phyloP scores from a whole-genome alignment of 2,113 vertebrate species.

The Zootoca vivipara region DNA sequence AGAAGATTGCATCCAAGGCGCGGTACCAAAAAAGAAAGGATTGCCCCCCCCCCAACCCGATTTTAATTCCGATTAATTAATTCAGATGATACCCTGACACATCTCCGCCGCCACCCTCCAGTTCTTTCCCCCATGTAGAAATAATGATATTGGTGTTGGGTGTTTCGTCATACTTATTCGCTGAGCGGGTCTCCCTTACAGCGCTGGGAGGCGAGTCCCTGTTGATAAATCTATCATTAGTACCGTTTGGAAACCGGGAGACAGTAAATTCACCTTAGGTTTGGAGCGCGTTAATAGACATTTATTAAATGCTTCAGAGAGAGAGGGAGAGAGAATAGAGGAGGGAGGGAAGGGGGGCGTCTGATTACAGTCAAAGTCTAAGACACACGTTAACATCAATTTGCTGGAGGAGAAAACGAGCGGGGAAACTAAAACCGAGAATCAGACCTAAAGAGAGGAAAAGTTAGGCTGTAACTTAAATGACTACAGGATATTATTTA shows the following conservation, averaged over 20 bases:
- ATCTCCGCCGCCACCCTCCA: not conserved
- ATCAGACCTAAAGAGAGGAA: conserved; percentile 36
- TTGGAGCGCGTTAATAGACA: conserved; percentile 87
- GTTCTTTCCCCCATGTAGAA: conserved; percentile 42
- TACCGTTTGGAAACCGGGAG: conserved; percentile 79
- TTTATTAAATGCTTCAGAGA: conserved; percentile 89
- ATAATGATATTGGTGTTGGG: conserved; percentile 76
- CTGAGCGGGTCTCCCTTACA: conserved; percentile 77
- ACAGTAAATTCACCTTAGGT: conserved; percentile 87
- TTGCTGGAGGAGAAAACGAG: conserved; percentile 64
- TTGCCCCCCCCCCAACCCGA: not conserved
- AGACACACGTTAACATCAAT: conserved; percentile 82
- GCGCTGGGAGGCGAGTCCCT: conserved; percentile 80
- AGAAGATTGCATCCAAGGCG: not conserved
- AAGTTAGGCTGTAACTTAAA: conserved; percentile 39
- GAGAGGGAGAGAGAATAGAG: conserved; percentile 78
- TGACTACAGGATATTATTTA: not conserved
- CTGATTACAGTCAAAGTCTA: conserved; percentile 84
- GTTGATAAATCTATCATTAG: conserved; percentile 85
- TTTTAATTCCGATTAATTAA: conserved; percentile 36
- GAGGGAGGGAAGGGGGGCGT: conserved; percentile 82
- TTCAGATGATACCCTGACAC: not conserved
- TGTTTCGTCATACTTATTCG: conserved; percentile 72
- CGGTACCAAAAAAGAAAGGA: too few relatives aligned
- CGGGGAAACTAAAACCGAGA: not conserved